phyloP scores from a whole-genome alignment of 2,113 vertebrate species.

The Myrmecobius fasciatus region DNA sequence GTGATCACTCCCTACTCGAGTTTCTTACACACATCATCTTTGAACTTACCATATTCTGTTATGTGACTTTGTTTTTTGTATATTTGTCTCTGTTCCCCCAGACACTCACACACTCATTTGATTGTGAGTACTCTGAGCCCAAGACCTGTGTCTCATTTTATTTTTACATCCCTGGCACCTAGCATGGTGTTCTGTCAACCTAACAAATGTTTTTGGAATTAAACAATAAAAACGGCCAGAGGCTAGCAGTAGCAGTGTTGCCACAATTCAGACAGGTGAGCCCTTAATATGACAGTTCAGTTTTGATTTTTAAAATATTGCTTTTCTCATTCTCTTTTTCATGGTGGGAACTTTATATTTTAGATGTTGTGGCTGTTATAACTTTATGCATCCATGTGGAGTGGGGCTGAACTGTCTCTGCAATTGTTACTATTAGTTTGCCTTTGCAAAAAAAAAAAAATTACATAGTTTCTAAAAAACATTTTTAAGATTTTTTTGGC shows the following conservation, averaged over 20 bases:
- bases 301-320: not conserved
- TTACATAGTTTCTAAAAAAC: not conserved
- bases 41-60: not conserved
- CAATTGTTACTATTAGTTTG: not conserved
- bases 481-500: not conserved
- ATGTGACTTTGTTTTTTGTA: not conserved
- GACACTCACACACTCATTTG: not conserved
- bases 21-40: not conserved
- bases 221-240: not conserved
- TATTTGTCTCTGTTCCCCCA: not conserved
- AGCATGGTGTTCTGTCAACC: not conserved
- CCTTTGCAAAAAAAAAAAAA: slow-evolving; percentile 28
- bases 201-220: not conserved
- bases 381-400: not conserved
- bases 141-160: not conserved
- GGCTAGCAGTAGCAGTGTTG: not conserved
- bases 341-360: not conserved
- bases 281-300: not conserved
- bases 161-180: not conserved
- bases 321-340: slow-evolving; percentile 23
- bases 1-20: not conserved
- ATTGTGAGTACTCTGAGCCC: not conserved
- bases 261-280: slow-evolving; percentile 13
- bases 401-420: not conserved
- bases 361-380: not conserved